phyloP scores from a whole-genome alignment of 2,888 invertebrate genomes.

The Camponotus fellah region DNA sequence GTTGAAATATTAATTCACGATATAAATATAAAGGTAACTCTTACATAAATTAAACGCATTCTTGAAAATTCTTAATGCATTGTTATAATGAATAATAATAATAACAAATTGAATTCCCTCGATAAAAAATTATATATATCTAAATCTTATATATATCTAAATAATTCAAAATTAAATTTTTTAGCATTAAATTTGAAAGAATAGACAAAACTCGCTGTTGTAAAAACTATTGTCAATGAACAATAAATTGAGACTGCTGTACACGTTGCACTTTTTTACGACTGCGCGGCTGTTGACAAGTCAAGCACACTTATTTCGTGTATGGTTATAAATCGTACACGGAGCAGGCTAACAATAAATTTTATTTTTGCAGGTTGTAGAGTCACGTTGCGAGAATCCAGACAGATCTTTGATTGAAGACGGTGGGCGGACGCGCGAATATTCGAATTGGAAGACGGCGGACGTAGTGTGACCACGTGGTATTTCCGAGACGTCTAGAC shows the following conservation, averaged over 20 bases:
- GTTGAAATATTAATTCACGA: not conserved
- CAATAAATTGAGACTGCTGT: not conserved
- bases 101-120: not conserved
- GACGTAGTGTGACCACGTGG: slow-evolving; percentile 72
- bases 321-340: not conserved
- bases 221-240: not conserved
- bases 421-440: slow-evolving; percentile 59
- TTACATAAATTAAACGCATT: not conserved
- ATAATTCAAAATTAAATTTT: not conserved
- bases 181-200: not conserved
- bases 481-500: slow-evolving; percentile 81
- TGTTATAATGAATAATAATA: not conserved
- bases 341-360: not conserved
- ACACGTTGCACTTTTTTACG: not conserved
- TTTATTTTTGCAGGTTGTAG: slow-evolving; percentile 6
- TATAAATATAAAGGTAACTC: not conserved
- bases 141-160: no score
- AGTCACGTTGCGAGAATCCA: not conserved
- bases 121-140: not conserved
- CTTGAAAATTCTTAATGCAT: not conserved
- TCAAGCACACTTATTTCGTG: slow-evolving; percentile 28
- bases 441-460: slow-evolving; percentile 62
- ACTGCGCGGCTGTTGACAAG: not conserved
- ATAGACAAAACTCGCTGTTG: not conserved
- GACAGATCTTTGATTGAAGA: slow-evolving; percentile 18